Evolutionary conservation across 2,888 invertebrate genomes (phyloP).

Genomic region (Nephrotoma flavescens): DNA sequence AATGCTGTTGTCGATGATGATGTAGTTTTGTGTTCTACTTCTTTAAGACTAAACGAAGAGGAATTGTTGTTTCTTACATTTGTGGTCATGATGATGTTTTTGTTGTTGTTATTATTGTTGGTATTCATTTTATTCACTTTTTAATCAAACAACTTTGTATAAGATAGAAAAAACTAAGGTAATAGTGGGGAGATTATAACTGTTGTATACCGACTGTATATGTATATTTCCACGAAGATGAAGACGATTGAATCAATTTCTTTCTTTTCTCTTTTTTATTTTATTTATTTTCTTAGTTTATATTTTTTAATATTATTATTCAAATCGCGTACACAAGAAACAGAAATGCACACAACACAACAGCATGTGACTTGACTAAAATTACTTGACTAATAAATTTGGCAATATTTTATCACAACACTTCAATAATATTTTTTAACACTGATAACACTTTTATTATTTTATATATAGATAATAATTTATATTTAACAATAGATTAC

Average conservation of each 20-base stretch:
- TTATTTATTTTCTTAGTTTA: neutral
- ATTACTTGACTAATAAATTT: neutral
- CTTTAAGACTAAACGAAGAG: conserved; percentile 1
- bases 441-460: neutral
- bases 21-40: neutral
- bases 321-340: neutral
- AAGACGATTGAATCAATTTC: neutral
- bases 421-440: neutral
- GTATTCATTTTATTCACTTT: neutral
- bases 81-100: neutral
- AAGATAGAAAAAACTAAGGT: neutral
- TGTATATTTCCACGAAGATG: neutral
- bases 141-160: neutral
- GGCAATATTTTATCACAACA: neutral
- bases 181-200: neutral
- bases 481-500: neutral
- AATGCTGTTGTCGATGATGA: neutral
- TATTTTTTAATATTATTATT: neutral
- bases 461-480: neutral
- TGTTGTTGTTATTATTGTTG: neutral
- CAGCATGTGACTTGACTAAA: neutral
- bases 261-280: neutral
- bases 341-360: too few species aligned
- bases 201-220: neutral
- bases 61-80: neutral